Conservation (phyloP, 2,888 invertebrate species). For the Scaptomyza flava region DNA sequence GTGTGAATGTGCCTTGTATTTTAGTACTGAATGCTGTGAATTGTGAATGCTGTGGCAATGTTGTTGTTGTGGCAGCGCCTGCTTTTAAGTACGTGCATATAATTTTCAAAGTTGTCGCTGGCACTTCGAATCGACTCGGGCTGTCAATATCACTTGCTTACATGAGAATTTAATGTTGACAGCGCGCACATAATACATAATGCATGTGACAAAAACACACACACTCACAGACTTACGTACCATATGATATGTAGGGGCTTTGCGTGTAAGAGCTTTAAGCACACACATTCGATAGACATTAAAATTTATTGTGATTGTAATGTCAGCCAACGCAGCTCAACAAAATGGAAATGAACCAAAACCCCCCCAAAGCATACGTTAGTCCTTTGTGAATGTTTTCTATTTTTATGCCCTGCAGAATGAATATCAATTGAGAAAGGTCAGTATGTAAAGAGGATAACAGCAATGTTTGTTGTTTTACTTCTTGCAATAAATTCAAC, state of each 20-base stretch:
- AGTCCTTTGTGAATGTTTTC: slow-evolving; percentile 1
- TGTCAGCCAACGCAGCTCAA: slow-evolving; percentile 53
- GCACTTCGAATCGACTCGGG: slow-evolving; percentile 28
- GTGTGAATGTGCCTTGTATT: slow-evolving; percentile 35
- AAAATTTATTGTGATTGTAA: slow-evolving; percentile 75
- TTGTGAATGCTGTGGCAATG: slow-evolving; percentile 19
- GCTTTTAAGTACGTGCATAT: slow-evolving; percentile 76
- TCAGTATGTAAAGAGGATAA: not conserved
- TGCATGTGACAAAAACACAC: slow-evolving; percentile 45
- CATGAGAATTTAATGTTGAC: slow-evolving; percentile 77
- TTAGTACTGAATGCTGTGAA: slow-evolving; percentile 18
- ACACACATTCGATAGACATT: slow-evolving; percentile 69
- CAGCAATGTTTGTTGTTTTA: not conserved
- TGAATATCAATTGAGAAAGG: not conserved
- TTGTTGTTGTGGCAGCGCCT: slow-evolving; percentile 23
- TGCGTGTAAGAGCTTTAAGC: slow-evolving; percentile 36
- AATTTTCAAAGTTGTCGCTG: slow-evolving; percentile 64
- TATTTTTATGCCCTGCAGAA: slow-evolving; percentile 10
- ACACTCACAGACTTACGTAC: slow-evolving; percentile 15
- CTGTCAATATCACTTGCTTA: slow-evolving; percentile 80
- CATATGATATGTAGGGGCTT: slow-evolving; percentile 16
- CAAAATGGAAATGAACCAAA: slow-evolving; percentile 54
- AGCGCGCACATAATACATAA: slow-evolving; percentile 77
- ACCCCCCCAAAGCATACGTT: slow-evolving; percentile 27
- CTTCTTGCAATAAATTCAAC: too few relatives aligned